Base-by-base conservation (phyloP, 1,140 invertebrate genomes). In the Brachionus rubens region DNA sequence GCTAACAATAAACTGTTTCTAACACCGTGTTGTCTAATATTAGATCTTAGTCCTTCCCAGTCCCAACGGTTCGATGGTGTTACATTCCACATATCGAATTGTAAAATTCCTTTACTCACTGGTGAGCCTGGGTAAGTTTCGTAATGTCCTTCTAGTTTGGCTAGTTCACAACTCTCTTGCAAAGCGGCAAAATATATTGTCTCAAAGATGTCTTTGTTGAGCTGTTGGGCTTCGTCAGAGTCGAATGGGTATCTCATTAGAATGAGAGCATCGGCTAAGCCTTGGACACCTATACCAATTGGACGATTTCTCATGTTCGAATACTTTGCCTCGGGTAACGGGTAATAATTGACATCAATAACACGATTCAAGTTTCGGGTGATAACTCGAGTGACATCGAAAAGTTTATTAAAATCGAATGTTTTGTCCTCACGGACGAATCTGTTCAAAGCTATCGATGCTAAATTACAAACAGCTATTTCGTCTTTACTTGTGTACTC, bases 171-270 rank as follows among this genome's bases (percentile, higher is more conserved):
- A 82, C 93, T 97, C 0, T 94, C 91, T 85, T 98, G 94, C 77
- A 99, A 84, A 1, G 96, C 93, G n/a, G 90, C 93, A 85, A 91
- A 98, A 84, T 99, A 99, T 75, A 99, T 90, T 0, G 95, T 98
- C 86, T 99, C 96, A 86, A 99, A 99, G 77, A 99, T 97, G 82
- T 97, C 90, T 78, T 91, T 91, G 85, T 99, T 99, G 2, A 99
- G 84, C 78, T 91, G 86, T 76, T 89, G 87, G 0, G 96, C 94
- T 82, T 94, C 89, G 59, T 90, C 87, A 81, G 86, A 87, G 47
- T 88, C 87, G 83, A 96, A 99, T 43, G 96, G 92, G 85, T 89
- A 90, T 12, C 93, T 87, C 93, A 99, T 93, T 24, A 98, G 83
- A 72, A 98, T 90, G 83, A 99, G 97, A 19, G 94, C 89, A 87